A percentile compares a stretch with the other conserved stretches of the same genome.
These are phyloP conservation scores for Tipula helvola DNA, from an alignment of 2,888 invertebrate species.

Conservation along the genomic window DNA sequence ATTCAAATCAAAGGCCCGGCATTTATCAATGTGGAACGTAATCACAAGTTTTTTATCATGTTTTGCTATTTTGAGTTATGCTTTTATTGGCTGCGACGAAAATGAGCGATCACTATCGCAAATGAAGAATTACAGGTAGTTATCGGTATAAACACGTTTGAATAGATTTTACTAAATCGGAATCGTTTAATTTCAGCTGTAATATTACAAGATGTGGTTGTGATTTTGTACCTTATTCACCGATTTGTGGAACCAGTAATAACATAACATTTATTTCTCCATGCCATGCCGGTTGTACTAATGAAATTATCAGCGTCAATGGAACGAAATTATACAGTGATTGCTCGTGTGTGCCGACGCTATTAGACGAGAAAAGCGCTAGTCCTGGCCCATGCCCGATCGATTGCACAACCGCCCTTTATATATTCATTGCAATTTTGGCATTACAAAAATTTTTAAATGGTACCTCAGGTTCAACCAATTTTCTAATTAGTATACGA, in stretches of 20 bases:
- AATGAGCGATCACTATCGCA: conserved; percentile 24
- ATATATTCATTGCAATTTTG: conserved; percentile 41
- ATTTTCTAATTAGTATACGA: conserved; percentile 47
- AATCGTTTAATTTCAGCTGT: conserved; percentile 37
- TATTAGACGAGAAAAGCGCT: conserved; percentile 29
- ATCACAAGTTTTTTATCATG: conserved; percentile 43
- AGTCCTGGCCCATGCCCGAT: conserved; percentile 42
- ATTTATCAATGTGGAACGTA: conserved; percentile 47
- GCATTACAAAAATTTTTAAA: conserved; percentile 46
- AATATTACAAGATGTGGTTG: conserved; percentile 40
- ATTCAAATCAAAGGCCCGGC: conserved; percentile 44
- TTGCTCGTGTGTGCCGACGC: conserved; percentile 36
- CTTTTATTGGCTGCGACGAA: conserved; percentile 40
- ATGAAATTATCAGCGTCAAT: conserved; percentile 25
- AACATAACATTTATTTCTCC: conserved; percentile 49
- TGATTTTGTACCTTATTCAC: conserved; percentile 50
- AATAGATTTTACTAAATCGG: neutral
- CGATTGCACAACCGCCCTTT: conserved; percentile 43
- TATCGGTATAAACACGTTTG: neutral
- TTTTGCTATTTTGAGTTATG: conserved; percentile 43
- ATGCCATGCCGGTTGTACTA: conserved; percentile 55
- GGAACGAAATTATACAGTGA: conserved; percentile 32
- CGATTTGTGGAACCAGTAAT: conserved; percentile 44
- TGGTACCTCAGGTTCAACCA: conserved; percentile 48
- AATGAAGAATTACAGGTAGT: conserved; percentile 27